Evolutionary conservation across 64 coral and sea anemone genomes (phyloP), one percentile per base, ranked within the genome.

Genomic region (Exaiptasia diaphana): DNA sequence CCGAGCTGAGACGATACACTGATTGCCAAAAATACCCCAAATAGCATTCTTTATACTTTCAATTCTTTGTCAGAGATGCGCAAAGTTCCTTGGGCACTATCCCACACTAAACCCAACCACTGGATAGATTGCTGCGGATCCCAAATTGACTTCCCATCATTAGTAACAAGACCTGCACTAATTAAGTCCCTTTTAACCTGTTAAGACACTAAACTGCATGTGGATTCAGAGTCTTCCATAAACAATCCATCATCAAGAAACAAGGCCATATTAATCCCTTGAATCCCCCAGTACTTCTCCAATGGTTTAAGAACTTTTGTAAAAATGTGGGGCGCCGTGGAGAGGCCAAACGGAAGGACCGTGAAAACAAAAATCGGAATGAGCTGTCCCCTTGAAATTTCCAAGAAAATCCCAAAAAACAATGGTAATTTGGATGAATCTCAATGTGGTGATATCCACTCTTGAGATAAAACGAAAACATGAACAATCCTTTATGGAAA

Each of bases 201-300:
- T 28, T 67, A 2, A 67, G 62, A 67, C 14, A 67, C 62, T 3
- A 13, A 28, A 12, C 27, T 38, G 17, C 62, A 67, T 13, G 23
- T 3, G 15, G 14, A 3, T 33, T 33, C 6, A 67, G 23, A 28
- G 26, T 67, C 13, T 14, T 67, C 62, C 35, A 67, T 10, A 38
- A 67, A 50, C 78, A 50, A 67, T 40, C 42, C 75, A 27, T 81
- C 36, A 24, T 81, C 57, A 39, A 81, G 41, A 39, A 81, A 81
- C 13, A 86, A 38, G 23, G 83, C 83, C 50, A 86, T 77, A 67
- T 67, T 58, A 25, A 77, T 15, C 53, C 41, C 83, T 46, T 86
- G 83, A 54, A 86, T 67, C 53, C 83, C 65, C 83, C 72, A 77
- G 65, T 50, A 77, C 55, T 86, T 86, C 68, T 85, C 82, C 58